Percentiles rank a stretch among this genome's conserved stretches.
These are phyloP conservation scores for Brachionus sp. DNA, from an alignment of 1,140 invertebrate genomes.

Conservation along the genomic window DNA sequence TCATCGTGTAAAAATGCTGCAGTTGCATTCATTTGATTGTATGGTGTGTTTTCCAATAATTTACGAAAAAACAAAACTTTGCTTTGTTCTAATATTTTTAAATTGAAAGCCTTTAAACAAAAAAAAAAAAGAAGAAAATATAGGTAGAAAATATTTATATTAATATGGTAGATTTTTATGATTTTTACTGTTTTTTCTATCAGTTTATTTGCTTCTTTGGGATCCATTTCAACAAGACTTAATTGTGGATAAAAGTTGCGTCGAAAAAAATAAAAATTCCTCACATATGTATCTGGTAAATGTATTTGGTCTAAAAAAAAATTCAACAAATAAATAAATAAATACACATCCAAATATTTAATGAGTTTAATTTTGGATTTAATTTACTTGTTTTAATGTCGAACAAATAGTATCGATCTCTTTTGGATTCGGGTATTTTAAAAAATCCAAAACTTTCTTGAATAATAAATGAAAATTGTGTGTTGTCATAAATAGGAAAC, in stretches of 20 bases:
- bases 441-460: conserved; percentile 95
- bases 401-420: conserved; percentile 86
- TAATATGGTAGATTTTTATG: too few relatives aligned
- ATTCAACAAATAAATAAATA: conserved; percentile 58
- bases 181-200: conserved; percentile 73
- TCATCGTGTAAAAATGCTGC: conserved; percentile 90
- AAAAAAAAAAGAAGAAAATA: too few relatives aligned
- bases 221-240: conserved; percentile 73
- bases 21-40: conserved; percentile 23
- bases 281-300: conserved; percentile 84
- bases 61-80: conserved; percentile 46
- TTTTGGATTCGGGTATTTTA: conserved; percentile 82
- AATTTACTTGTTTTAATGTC: conserved; percentile 89
- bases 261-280: conserved; percentile 98
- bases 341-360: background rate
- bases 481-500: conserved; percentile 96
- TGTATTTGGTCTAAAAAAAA: conserved; percentile 77
- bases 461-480: conserved; percentile 90
- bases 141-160: background rate
- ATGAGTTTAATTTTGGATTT: too few relatives aligned
- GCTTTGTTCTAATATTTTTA: conserved; percentile 39
- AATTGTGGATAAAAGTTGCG: conserved; percentile 95
- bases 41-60: background rate
- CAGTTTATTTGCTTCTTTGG: conserved; percentile 85
- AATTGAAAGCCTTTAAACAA: background rate